Evolutionary conservation across 2,797 vertebrate species (phyloP).

Genomic region (Enteromius fasciolatus): DNA sequence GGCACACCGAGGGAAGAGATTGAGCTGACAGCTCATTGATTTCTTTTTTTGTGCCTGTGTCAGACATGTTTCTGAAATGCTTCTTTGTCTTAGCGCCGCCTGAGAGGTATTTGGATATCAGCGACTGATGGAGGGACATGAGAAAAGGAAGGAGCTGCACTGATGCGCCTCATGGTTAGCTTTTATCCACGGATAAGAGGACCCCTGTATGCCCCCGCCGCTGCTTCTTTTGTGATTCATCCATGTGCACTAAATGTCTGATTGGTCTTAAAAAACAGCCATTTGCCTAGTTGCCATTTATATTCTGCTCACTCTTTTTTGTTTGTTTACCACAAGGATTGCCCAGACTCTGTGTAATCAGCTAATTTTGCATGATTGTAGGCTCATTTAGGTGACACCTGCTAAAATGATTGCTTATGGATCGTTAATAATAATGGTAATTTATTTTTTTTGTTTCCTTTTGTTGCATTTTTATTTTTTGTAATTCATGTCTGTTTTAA

Average conservation of each 20-base stretch:
- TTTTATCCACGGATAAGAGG: constrained; percentile 27
- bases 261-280: not conserved
- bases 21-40: constrained; percentile 53
- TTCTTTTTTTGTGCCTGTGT: constrained; percentile 50
- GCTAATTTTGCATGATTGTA: constrained; percentile 45
- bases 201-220: not conserved
- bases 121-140: constrained; percentile 15
- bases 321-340: constrained; percentile 22
- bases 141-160: not conserved
- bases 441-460: constrained; percentile 14
- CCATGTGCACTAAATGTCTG: not conserved
- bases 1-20: constrained; percentile 27
- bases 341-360: constrained; percentile 27
- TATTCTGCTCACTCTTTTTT: constrained; percentile 28
- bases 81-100: constrained; percentile 29
- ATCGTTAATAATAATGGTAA: constrained; percentile 13
- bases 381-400: constrained; percentile 40
- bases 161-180: not conserved
- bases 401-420: constrained; percentile 32
- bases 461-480: not conserved
- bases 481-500: too few relatives aligned
- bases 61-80: constrained; percentile 29
- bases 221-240: constrained; percentile 16
- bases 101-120: constrained; percentile 29
- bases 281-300: constrained; percentile 14